These are phyloP conservation scores for Malthinus seriepunctatus DNA, from an alignment of 2,888 invertebrate species.

Conservation along the genomic window DNA sequence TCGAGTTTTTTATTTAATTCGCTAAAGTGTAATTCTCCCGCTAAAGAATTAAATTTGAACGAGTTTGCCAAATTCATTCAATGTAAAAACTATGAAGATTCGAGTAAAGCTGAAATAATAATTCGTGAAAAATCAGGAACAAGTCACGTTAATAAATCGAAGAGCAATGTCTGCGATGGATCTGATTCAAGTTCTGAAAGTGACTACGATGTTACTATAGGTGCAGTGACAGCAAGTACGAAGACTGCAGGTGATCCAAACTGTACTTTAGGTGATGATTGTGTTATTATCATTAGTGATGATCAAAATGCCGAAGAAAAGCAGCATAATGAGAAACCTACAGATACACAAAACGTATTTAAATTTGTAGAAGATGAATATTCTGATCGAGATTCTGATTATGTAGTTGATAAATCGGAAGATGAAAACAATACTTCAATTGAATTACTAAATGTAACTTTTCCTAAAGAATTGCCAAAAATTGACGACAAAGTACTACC, in stretches of 20 bases:
- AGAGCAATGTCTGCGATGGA: background rate
- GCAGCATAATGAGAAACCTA: no score
- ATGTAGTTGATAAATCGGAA: background rate
- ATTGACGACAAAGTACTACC: background rate
- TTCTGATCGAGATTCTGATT: no score
- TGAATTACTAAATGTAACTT: background rate
- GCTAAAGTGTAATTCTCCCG: background rate
- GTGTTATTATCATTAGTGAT: background rate
- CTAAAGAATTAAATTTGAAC: conserved; percentile 36
- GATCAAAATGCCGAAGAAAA: no score
- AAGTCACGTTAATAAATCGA: background rate
- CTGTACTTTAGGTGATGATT: background rate
- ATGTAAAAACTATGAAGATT: conserved; percentile 27
- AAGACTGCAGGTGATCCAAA: background rate
- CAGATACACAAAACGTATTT: no score
- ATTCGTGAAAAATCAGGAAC: background rate
- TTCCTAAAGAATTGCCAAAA: background rate
- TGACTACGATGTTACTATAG: conserved; percentile 34
- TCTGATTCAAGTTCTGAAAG: conserved; percentile 47
- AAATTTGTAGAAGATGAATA: no score
- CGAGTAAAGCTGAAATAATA: background rate
- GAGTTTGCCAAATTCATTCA: conserved; percentile 46
- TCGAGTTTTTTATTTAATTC: conserved; percentile 1
- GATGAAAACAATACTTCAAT: background rate
- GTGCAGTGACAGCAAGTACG: conserved; percentile 43